phyloP scores from a whole-genome alignment of 2,797 vertebrate genomes.

The Limnodromus scolopaceus region DNA sequence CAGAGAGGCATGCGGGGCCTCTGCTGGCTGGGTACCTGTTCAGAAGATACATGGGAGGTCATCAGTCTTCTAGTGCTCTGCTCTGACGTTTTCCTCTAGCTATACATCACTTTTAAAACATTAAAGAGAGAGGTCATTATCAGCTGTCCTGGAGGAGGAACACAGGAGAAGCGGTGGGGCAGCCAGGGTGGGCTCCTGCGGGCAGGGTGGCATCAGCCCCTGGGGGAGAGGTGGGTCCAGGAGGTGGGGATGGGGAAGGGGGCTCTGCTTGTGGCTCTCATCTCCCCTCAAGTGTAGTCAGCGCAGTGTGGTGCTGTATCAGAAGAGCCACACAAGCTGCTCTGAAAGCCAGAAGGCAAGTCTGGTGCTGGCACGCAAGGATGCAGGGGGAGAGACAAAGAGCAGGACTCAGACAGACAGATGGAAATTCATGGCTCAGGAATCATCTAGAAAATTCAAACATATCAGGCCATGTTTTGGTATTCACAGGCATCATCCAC shows the following conservation, averaged over 20 bases:
- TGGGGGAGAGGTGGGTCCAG: background rate
- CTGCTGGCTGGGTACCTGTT: background rate
- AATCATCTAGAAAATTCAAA: background rate
- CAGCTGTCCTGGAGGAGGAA: background rate
- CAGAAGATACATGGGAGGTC: background rate
- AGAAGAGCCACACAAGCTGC: background rate
- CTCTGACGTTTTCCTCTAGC: background rate
- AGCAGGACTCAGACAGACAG: background rate
- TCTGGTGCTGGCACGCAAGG: background rate
- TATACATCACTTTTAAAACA: background rate
- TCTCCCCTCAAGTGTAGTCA: background rate
- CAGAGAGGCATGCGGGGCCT: background rate
- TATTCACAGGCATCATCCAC: background rate
- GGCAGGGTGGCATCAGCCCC: background rate
- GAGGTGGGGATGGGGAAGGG: background rate
- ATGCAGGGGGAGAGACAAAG: background rate
- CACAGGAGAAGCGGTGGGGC: background rate
- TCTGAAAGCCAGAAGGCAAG: background rate
- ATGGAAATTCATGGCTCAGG: background rate
- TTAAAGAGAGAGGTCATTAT: background rate
- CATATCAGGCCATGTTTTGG: background rate
- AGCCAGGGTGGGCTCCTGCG: background rate
- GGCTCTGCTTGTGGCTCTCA: background rate
- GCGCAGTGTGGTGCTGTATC: background rate
- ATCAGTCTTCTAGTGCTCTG: conserved; percentile 1